Evolutionary conservation across 2,797 vertebrate genomes (phyloP).

Genomic region (Danio tinwini): DNA sequence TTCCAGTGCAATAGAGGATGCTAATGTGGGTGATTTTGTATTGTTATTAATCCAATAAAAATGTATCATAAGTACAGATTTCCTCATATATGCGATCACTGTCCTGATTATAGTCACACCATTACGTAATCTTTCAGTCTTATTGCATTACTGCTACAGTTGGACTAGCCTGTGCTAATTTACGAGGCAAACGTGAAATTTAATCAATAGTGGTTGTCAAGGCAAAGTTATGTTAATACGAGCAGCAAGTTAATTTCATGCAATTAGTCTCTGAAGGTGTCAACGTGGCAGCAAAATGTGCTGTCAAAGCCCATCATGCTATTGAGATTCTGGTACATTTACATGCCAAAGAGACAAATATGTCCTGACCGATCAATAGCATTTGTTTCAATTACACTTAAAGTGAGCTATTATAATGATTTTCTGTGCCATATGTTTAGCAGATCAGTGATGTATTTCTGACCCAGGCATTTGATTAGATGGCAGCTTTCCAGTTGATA

Average conservation of each 20-base stretch:
- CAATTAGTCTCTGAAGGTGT: neutral
- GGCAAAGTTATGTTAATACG: conserved; percentile 13
- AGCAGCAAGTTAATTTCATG: conserved; percentile 33
- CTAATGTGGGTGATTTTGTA: neutral
- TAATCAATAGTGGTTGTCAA: conserved; percentile 9
- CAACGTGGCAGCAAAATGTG: conserved; percentile 57
- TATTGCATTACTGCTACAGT: neutral
- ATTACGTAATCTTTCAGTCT: neutral
- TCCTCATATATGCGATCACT: neutral
- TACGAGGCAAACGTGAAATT: neutral
- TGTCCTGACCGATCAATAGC: conserved; percentile 64
- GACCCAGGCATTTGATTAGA: conserved; percentile 64
- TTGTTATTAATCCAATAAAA: neutral
- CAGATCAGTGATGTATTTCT: conserved; percentile 57
- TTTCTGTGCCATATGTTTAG: conserved; percentile 61
- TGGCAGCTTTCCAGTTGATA: conserved; percentile 60
- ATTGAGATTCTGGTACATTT: conserved; percentile 67
- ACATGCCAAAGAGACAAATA: conserved; percentile 68
- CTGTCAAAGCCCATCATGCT: conserved; percentile 68
- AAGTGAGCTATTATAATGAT: conserved; percentile 66
- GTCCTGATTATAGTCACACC: neutral
- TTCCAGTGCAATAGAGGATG: neutral
- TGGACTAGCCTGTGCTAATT: conserved; percentile 1
- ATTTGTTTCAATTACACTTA: conserved; percentile 78
- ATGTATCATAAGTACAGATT: neutral